A percentile compares a stretch with the other conserved stretches of the same genome.
phyloP scores from a whole-genome alignment of 2,888 invertebrate species.

The Andrena bucephala region DNA sequence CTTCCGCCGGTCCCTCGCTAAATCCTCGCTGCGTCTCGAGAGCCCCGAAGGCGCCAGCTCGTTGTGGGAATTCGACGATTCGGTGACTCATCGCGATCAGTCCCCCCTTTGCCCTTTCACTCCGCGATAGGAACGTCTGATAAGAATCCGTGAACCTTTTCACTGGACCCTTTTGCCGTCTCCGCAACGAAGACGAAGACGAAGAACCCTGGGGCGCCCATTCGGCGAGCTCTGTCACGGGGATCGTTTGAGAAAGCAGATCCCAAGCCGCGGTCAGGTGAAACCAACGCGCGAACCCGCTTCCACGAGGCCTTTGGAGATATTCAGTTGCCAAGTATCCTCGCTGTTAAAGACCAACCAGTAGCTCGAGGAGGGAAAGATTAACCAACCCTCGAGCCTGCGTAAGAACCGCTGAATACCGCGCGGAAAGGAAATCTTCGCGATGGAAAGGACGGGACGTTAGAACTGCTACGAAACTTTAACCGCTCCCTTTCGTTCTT shows the following conservation, averaged over 20 bases:
- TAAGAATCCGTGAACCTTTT: background rate
- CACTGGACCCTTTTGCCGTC: background rate
- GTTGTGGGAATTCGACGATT: conserved; percentile 30
- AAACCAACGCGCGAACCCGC: background rate
- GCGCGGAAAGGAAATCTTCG: conserved; percentile 20
- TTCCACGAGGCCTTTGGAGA: background rate
- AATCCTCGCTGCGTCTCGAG: conserved; percentile 44
- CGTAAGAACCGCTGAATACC: too few relatives aligned
- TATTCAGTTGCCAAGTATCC: background rate
- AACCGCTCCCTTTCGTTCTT: conserved; percentile 20
- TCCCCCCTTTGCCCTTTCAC: conserved; percentile 25
- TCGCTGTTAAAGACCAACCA: background rate
- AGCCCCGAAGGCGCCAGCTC: conserved; percentile 1
- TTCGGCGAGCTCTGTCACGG: background rate
- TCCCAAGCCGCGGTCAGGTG: background rate
- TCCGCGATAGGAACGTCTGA: conserved; percentile 33
- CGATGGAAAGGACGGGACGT: conserved; percentile 41
- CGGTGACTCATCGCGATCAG: conserved; percentile 27
- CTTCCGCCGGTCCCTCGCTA: conserved; percentile 41
- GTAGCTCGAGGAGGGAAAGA: background rate
- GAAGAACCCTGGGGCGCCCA: background rate
- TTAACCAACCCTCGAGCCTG: conserved; percentile 4
- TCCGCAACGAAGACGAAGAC: background rate
- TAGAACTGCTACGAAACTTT: conserved; percentile 32
- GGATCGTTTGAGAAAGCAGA: background rate